phyloP scores from a whole-genome alignment of 92 coral and sea anemone genomes.

The Parazoanthus atlanticus region DNA sequence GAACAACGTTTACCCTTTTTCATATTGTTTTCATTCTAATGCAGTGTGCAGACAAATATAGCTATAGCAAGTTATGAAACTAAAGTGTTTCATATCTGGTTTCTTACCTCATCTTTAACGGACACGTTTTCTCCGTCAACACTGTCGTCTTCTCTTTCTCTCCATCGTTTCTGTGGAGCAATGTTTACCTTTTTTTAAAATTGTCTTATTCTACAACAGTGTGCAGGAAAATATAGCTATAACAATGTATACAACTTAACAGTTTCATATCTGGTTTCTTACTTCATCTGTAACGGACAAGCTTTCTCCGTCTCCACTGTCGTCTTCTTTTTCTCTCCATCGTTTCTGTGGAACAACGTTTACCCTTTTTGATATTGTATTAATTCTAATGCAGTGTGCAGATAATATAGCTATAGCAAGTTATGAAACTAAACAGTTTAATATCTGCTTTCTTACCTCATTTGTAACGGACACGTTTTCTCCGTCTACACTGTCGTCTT shows the following conservation, averaged over 20 bases:
- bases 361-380: background rate
- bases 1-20: background rate
- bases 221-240: background rate
- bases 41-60: background rate
- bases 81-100: background rate
- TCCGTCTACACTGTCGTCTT: background rate
- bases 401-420: background rate
- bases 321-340: background rate
- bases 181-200: background rate
- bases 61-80: background rate
- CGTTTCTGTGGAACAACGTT: background rate
- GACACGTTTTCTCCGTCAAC: background rate
- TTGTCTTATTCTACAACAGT: background rate
- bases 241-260: background rate
- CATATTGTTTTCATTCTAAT: background rate
- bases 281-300: background rate
- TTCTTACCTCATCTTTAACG: background rate
- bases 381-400: background rate
- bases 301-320: background rate
- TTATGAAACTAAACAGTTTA: background rate
- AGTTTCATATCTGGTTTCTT: background rate
- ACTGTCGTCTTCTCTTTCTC: background rate
- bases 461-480: background rate
- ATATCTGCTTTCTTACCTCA: background rate
- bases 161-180: background rate